Evolutionary conservation across 1,140 invertebrate species (phyloP).

Genomic region (Euura lappo): DNA sequence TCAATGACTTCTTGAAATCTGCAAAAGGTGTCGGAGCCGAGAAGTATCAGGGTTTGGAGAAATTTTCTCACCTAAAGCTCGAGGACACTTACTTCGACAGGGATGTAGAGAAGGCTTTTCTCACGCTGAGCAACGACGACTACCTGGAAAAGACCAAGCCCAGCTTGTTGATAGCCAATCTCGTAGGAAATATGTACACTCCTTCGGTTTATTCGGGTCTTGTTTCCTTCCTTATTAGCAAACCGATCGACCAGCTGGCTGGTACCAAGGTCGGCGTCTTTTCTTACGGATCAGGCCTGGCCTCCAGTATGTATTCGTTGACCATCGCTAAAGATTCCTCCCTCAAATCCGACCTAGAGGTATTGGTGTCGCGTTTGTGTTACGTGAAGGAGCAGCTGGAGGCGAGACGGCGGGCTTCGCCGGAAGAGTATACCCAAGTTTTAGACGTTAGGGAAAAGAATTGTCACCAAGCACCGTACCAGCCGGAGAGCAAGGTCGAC

Average conservation of each 20-base stretch:
- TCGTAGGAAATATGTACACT: slow-evolving; percentile 99
- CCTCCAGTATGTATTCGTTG: slow-evolving; percentile 94
- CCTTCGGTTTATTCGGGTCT: slow-evolving; percentile 94
- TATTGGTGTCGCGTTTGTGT: slow-evolving; percentile 71
- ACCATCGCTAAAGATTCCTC: slow-evolving; percentile 71
- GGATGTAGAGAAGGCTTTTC: slow-evolving; percentile 88
- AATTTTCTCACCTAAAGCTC: slow-evolving; percentile 71
- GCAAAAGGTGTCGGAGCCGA: slow-evolving; percentile 9
- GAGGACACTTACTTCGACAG: slow-evolving; percentile 91
- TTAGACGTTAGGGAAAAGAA: slow-evolving; percentile 82
- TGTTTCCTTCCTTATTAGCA: slow-evolving; percentile 81
- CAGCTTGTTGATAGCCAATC: slow-evolving; percentile 82
- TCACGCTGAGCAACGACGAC: slow-evolving; percentile 73
- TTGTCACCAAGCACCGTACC: slow-evolving; percentile 81
- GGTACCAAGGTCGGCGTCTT: slow-evolving; percentile 89
- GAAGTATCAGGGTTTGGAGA: slow-evolving; percentile 71
- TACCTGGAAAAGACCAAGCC: slow-evolving; percentile 89
- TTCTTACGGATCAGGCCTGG: slow-evolving; percentile 97
- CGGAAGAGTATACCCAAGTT: slow-evolving; percentile 77
- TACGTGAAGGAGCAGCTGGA: slow-evolving; percentile 75
- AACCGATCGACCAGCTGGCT: slow-evolving; percentile 69
- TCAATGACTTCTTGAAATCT: slow-evolving; percentile 80
- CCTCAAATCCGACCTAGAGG: slow-evolving; percentile 64
- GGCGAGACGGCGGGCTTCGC: slow-evolving; percentile 72
- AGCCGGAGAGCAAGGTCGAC: slow-evolving; percentile 72